Conservation (phyloP, 2,888 invertebrate genomes). For the Lamellibrachia columna region DNA sequence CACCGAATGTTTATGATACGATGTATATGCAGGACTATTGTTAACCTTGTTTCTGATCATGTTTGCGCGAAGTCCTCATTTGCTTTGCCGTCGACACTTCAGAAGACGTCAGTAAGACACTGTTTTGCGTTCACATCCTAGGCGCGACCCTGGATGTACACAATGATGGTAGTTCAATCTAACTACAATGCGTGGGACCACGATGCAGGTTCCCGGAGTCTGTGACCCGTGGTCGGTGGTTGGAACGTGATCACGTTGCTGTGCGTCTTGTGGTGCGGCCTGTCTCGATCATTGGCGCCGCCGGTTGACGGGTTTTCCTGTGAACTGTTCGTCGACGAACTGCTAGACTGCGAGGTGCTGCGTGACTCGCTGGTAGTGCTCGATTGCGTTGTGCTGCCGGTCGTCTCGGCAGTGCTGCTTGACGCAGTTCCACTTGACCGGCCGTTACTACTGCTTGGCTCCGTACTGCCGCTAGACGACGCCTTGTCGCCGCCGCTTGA, state of each 20-base stretch:
- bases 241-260: neutral
- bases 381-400: neutral
- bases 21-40: neutral
- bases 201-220: neutral
- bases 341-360: neutral
- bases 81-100: neutral
- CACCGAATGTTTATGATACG: neutral
- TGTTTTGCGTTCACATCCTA: neutral
- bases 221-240: neutral
- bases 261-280: neutral
- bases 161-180: neutral
- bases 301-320: neutral
- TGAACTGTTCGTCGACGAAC: neutral
- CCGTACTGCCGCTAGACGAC: neutral
- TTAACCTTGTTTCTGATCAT: neutral
- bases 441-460: neutral
- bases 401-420: neutral
- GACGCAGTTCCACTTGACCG: neutral
- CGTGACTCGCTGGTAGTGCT: neutral
- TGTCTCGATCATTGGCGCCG: too few relatives aligned
- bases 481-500: neutral
- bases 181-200: neutral
- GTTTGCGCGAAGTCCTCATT: neutral
- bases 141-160: neutral
- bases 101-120: neutral